Base-by-base conservation (phyloP, 2,113 vertebrate species). In the Canis aureus region DNA sequence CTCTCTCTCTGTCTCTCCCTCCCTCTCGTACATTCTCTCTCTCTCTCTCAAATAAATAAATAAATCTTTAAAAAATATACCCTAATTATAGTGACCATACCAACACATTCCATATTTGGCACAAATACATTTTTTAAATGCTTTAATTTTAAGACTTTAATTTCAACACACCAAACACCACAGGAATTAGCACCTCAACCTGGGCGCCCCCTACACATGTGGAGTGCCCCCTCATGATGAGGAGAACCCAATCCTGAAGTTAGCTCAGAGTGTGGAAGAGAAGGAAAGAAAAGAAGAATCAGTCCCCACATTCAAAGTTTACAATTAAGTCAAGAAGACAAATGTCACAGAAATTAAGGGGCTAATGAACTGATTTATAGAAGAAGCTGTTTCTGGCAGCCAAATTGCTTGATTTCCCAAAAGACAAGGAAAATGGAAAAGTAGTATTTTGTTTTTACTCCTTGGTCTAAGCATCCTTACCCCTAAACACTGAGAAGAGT, bases 321-420 rank as follows among this genome's bases (percentile, higher is more conserved):
- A 74, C 23, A 15, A 29, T 89, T 55, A 89, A 91, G 38, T 79
- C 66, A 32, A 51, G 59, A 93, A 97, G 73, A 94, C 35, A 91
- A 87, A 87, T 51, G 64, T 74, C 86, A 89, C 6, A 49, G 79
- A 89, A 96, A 97, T 86, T 92, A 96, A 96, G 73, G 35, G 53
- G 55, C 57, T 91, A 92, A 91, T 86, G 64, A 94, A 53, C 94
- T 90, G 94, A 80, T 89, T 83, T 91, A 64, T 71, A 66, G 60
- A 92, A 95, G 91, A 78, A 71, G 79, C 23, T 92, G 67, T 64
- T 95, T 96, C 92, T 96, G 94, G 78, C 82, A 69, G 79, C 80
- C 95, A 96, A 94, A 74, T 78, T 49, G 78, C 60, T 85, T 71
- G 69, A 76, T 85, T 93, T 76, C 89, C 89, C 35, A 8, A 95